Percentiles rank a stretch among this genome's conserved stretches.
phyloP scores from a whole-genome alignment of 2,113 vertebrate genomes.

The Ariopsis seemanni region DNA sequence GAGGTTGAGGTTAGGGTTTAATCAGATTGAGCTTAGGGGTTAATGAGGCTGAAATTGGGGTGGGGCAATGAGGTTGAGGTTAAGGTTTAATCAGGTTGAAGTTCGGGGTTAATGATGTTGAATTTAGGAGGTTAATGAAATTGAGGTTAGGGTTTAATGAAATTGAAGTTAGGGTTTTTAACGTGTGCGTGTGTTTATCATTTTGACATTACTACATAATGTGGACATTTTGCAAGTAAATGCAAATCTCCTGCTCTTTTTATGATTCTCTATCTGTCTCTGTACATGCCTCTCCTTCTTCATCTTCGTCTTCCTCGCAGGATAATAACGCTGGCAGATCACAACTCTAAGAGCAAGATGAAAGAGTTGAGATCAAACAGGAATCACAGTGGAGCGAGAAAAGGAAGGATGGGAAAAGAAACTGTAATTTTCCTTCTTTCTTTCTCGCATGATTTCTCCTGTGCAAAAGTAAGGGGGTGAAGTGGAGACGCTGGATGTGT shows the following conservation, averaged over 20 bases:
- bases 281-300: not conserved
- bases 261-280: not conserved
- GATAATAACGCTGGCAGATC: slow-evolving; percentile 22
- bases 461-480: not conserved
- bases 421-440: not conserved
- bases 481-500: not conserved
- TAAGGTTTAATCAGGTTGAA: not conserved
- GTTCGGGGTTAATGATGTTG: not conserved
- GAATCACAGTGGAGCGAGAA: not conserved
- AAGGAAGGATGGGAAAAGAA: not conserved
- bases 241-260: not conserved
- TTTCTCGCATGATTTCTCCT: not conserved
- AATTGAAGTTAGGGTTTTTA: not conserved
- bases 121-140: not conserved
- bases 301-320: slow-evolving; percentile 5
- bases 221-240: slow-evolving; percentile 35
- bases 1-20: not conserved
- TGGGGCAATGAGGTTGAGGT: not conserved
- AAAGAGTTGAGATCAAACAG: slow-evolving; percentile 43
- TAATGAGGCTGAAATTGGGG: not conserved
- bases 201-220: slow-evolving; percentile 29
- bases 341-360: slow-evolving; percentile 27
- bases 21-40: not conserved
- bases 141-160: not conserved
- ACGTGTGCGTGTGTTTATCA: slow-evolving; percentile 24